Conservation (phyloP, 2,797 vertebrate species). For the Pipistrellus kuhlii region DNA sequence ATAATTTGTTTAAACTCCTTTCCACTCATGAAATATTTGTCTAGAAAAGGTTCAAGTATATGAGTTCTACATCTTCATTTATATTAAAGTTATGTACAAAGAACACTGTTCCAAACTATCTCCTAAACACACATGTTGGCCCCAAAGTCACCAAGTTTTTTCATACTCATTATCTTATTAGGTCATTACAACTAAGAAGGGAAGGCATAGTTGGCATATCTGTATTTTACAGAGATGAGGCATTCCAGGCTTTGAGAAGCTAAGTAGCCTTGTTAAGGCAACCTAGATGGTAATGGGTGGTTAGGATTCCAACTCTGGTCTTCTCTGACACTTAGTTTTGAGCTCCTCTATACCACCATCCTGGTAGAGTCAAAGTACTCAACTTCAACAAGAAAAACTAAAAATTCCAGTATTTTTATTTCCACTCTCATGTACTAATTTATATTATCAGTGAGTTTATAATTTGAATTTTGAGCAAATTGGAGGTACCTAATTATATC, state of each 20-base stretch:
- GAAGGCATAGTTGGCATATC: neutral
- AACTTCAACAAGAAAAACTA: constrained; percentile 14
- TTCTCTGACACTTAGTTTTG: neutral
- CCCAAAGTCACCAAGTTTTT: neutral
- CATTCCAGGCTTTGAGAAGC: neutral
- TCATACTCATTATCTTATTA: neutral
- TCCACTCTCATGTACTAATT: neutral
- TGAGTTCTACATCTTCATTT: neutral
- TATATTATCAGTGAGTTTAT: neutral
- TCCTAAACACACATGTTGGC: neutral
- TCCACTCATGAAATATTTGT: neutral
- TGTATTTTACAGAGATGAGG: neutral
- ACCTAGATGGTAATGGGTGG: neutral
- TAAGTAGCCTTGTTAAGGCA: neutral
- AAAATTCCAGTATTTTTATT: constrained; percentile 1
- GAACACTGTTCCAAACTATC: neutral
- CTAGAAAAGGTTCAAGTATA: neutral
- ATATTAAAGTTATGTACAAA: constrained; percentile 1
- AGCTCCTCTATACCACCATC: neutral
- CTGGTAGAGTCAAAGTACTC: neutral
- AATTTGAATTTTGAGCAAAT: neutral
- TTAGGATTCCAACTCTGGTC: neutral
- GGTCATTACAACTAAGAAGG: neutral
- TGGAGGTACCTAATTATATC: neutral
- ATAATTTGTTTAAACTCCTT: constrained; percentile 36